These are phyloP conservation scores for Oncorhynchus tshawytscha DNA, from an alignment of 2,113 vertebrate genomes.

Conservation along the genomic window DNA sequence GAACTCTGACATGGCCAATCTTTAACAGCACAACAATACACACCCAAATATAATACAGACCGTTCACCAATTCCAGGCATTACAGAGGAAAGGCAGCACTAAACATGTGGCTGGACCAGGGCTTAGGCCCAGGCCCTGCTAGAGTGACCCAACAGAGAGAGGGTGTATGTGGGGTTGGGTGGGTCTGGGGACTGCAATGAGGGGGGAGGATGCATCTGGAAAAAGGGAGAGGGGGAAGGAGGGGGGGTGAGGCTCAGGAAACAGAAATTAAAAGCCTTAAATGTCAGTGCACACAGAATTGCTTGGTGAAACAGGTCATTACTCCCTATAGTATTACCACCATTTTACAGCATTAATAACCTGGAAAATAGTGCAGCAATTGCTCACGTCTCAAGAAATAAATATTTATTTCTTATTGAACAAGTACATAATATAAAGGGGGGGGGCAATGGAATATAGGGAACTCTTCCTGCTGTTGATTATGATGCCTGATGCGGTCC, in stretches of 20 bases:
- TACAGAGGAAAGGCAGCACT: slow-evolving; percentile 10
- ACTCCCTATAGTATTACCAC: slow-evolving; percentile 91
- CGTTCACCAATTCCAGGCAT: slow-evolving; percentile 7
- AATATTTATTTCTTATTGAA: slow-evolving; percentile 52
- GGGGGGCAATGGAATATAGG: not conserved
- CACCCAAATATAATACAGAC: slow-evolving; percentile 6
- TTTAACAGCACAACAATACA: slow-evolving; percentile 79
- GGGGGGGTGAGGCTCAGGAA: slow-evolving; percentile 60
- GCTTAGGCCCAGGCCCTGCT: slow-evolving; percentile 61
- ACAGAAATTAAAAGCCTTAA: slow-evolving; percentile 99
- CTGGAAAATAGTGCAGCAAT: slow-evolving; percentile 88
- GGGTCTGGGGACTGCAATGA: slow-evolving; percentile 56
- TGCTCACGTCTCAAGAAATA: slow-evolving; percentile 70
- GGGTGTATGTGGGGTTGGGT: slow-evolving; percentile 72
- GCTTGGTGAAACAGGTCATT: slow-evolving; percentile 99
- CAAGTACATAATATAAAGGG: slow-evolving; percentile 56
- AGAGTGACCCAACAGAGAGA: slow-evolving; percentile 70
- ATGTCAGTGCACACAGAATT: slow-evolving; percentile 98
- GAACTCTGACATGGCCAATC: slow-evolving; percentile 95
- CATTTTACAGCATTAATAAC: slow-evolving; percentile 96
- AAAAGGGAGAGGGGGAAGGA: slow-evolving; percentile 36
- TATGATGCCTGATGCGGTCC: too few relatives aligned
- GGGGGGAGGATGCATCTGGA: slow-evolving; percentile 36
- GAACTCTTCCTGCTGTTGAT: not conserved
- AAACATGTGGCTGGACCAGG: slow-evolving; percentile 80